phyloP scores from a whole-genome alignment of 2,888 invertebrate species.

The Mythimna loreyi region DNA sequence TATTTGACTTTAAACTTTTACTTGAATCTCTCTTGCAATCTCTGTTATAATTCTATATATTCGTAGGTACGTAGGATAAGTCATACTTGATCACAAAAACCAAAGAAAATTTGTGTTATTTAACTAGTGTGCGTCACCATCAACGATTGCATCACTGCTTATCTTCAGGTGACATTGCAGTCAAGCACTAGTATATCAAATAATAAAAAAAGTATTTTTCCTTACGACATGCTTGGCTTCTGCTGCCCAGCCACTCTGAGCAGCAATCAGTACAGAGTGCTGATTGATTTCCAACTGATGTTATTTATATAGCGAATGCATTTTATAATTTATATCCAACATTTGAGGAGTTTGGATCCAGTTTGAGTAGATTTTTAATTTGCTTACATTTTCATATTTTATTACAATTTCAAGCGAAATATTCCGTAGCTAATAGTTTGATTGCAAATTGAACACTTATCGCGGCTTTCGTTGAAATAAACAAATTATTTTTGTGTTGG shows the following conservation, averaged over 20 bases:
- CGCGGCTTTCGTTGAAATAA: too few species aligned
- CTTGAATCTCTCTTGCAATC: constrained; percentile 13
- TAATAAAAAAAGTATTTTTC: not conserved
- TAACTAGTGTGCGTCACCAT: too few species aligned
- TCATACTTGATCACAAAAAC: not conserved
- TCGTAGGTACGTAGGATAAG: not conserved
- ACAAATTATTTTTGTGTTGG: not conserved
- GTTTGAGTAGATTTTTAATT: not conserved
- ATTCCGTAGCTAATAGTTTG: constrained; percentile 6
- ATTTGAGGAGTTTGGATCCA: constrained; percentile 12
- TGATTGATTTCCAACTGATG: constrained; percentile 17
- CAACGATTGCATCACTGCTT: too few species aligned
- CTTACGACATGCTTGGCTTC: not conserved
- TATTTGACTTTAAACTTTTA: constrained; percentile 39
- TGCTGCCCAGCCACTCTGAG: not conserved
- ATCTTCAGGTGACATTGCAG: too few species aligned
- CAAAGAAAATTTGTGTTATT: too few species aligned
- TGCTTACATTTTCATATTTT: not conserved
- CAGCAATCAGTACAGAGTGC: not conserved
- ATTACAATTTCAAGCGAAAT: not conserved
- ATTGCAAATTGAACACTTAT: constrained; percentile 1
- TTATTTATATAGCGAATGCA: constrained; percentile 5
- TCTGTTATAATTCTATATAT: not conserved
- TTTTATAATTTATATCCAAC: constrained; percentile 13
- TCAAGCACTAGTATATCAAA: not conserved